Conservation (phyloP, 2,797 vertebrate genomes). For the Lepus oiostolus region DNA sequence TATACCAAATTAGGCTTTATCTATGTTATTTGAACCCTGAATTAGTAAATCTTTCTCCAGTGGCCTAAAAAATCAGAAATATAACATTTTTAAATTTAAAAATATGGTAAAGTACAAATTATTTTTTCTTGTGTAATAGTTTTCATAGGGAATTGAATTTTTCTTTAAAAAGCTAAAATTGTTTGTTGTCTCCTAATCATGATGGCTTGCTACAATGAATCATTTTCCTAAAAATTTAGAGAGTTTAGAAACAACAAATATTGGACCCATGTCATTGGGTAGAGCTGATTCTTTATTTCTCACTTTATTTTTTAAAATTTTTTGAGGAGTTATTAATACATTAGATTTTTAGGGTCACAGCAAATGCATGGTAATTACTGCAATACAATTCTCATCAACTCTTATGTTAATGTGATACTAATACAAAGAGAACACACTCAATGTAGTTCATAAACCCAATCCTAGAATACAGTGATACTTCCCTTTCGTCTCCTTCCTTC, state of each 20-base stretch:
- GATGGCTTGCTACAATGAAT: not conserved
- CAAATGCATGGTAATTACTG: too few relatives aligned
- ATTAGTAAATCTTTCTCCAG: not conserved
- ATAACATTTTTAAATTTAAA: constrained; percentile 33
- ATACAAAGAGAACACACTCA: too few relatives aligned
- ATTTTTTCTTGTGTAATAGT: constrained; percentile 3
- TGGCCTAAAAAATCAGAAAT: not conserved
- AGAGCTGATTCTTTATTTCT: not conserved
- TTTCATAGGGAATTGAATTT: constrained; percentile 2
- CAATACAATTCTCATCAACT: too few relatives aligned
- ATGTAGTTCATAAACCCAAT: too few relatives aligned
- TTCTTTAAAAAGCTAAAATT: not conserved
- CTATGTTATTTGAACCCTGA: not conserved
- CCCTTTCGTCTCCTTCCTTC: too few relatives aligned
- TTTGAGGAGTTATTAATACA: too few relatives aligned
- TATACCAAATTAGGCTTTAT: not conserved
- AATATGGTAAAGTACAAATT: not conserved
- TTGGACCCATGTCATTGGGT: not conserved
- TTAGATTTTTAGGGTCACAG: too few relatives aligned
- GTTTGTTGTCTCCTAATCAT: not conserved
- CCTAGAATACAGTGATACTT: too few relatives aligned
- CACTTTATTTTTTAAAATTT: too few relatives aligned
- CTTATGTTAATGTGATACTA: too few relatives aligned
- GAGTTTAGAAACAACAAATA: constrained; percentile 19
- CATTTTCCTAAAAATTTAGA: constrained; percentile 42